Evolutionary conservation across 35 echinoderm and acorn worm genomes (phyloP), one percentile per base, ranked within the genome.

Genomic region (Lytechinus pictus): DNA sequence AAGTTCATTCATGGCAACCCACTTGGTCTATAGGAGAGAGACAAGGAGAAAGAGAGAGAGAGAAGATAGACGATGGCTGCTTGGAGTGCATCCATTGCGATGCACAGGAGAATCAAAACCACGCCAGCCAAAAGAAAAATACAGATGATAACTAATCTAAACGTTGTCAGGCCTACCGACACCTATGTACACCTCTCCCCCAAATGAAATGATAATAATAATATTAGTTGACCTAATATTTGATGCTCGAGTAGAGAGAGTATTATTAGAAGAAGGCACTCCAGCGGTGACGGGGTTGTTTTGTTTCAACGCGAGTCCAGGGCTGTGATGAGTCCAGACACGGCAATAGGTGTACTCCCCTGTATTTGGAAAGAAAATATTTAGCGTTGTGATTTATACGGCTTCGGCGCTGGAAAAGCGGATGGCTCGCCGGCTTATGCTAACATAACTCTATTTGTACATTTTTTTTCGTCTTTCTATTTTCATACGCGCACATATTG

Each of bases 331-430:
- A 53, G 53, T 19, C 13, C 52, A 55, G 92, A 52, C 55, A 57
- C 12, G 57, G 92, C 27, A 53, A 54, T 54, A 93, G 92, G 92
- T 93, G 92, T 93, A 93, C 92, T 54, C 27, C 92, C 53, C 10
- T 93, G 54, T 93, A 93, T 93, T 93, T 93, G 52, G 53, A 93
- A 54, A 93, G 92, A 93, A 93, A 93, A 93, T 93, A 93, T 93
- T 93, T 93, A 93, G 92, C 92, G 92, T 93, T 93, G 92, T 93
- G 92, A 93, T 93, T 93, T 93, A 93, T 93, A 93, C 92, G 92
- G 92, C 92, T 93, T 93, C 92, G 92, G 92, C 92, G 92, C 92
- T 54, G 54, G 92, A 93, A 93, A 93, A 93, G 55, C 92, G 54
- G 92, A 93, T 93, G 92, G 53, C 92, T 93, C 92, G 53, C 52